A percentile compares a stretch with the other conserved stretches of the same genome.
Conservation (phyloP, 1,140 invertebrate genomes). For the Laupala kohalensis region DNA sequence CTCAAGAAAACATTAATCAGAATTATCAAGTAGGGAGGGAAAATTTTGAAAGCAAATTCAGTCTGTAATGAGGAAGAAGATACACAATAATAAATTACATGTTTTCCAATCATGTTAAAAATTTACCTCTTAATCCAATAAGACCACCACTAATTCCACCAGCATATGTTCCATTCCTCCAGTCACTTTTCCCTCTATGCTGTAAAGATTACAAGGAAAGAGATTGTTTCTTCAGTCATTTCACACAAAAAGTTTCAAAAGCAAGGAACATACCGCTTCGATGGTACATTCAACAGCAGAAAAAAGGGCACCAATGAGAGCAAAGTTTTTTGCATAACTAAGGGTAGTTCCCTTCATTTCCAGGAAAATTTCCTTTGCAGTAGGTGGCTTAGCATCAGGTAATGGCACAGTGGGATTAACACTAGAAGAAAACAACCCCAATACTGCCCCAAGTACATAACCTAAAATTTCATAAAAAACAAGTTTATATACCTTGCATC, state of each 20-base stretch:
- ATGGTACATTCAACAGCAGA: conserved; percentile 84
- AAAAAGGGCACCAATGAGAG: conserved; percentile 84
- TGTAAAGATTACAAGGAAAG: conserved; percentile 26
- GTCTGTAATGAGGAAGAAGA: background rate
- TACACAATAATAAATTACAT: background rate
- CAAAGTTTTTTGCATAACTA: conserved; percentile 96
- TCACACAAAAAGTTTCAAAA: too few relatives aligned
- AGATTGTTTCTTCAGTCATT: conserved; percentile 1
- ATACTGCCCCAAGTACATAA: conserved; percentile 81
- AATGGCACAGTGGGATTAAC: conserved; percentile 77
- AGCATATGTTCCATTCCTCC: conserved; percentile 91
- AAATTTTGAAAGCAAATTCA: background rate
- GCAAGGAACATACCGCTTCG: conserved; percentile 52
- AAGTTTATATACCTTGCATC: background rate
- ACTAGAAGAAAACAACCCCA: conserved; percentile 90
- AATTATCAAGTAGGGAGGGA: conserved; percentile 8
- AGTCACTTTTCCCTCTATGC: conserved; percentile 85
- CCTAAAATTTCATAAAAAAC: conserved; percentile 40
- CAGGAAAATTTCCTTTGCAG: conserved; percentile 63
- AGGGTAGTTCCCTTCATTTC: conserved; percentile 88
- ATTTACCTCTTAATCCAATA: conserved; percentile 80
- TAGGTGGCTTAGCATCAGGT: conserved; percentile 63
- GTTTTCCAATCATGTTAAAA: background rate
- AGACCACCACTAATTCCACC: conserved; percentile 86
- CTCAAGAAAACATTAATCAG: background rate